Base-by-base conservation (phyloP, 2,888 invertebrate genomes). In the Drosophila mimica region DNA sequence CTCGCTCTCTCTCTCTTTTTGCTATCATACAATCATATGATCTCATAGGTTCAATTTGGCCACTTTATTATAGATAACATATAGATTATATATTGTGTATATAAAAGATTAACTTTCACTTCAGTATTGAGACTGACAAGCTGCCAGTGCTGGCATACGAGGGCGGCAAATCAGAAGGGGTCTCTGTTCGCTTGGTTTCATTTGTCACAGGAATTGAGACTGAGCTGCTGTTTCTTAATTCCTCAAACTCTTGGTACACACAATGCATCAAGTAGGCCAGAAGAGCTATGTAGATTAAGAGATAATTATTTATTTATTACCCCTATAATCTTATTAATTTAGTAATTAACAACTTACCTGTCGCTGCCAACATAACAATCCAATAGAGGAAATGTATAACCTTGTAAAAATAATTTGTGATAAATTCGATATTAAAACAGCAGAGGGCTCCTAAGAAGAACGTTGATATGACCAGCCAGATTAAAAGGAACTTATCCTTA, bases 401-500 rank as follows among this genome's bases (percentile, higher is more conserved):
- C 25, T 2, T 0, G 25, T 25, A 25, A 1, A 65, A 5, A 0
- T 38, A 28, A 0, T 7, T 0, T 15, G 0, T 5, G 2, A 68
- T 5, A 25, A 13, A 56, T 2, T 30, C 0, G 2, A 68, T 1
- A 15, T 13, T 8, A 3, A 0, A 25, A 40, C 4, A 43, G 25
- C 51, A n/a, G 1, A 34, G 17, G 5, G 13, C 17, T 4, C 40
- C n/a, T 1, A 68, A 56, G 0, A 56, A 30, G 4, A 25, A 3
- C 0, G 20, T 17, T 5, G 68, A 3, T 3, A 30, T 3, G 15
- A n/a, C 11, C n/a, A 68, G 31, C 67, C 67, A 68, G 34, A 68
- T n/a, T 2, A 68, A 8, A 20, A 67, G 5, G 31, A 68, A 57
- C 20, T 28, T 51, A 20, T 70, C 63, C 48, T 63, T 59, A 15